These are phyloP conservation scores for Spodoptera exigua DNA, from an alignment of 2,888 invertebrate species.

Conservation along the genomic window DNA sequence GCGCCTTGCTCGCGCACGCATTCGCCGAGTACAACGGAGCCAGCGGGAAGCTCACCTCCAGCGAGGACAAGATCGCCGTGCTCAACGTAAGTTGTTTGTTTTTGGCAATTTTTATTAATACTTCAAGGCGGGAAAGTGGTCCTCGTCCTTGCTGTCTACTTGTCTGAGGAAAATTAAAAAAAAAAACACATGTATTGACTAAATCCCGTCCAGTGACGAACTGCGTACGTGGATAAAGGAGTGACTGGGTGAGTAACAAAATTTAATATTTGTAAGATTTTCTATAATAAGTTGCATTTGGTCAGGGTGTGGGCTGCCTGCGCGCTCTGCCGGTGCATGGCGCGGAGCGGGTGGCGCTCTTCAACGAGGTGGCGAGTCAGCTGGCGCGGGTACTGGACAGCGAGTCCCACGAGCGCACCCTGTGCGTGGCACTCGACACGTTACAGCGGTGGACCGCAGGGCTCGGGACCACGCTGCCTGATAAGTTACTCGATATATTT, in stretches of 20 bases:
- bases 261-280: no score
- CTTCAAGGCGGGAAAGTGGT: no score
- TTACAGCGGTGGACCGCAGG: slow-evolving; percentile 93
- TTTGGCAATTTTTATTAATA: no score
- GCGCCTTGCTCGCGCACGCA: slow-evolving; percentile 91
- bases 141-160: no score
- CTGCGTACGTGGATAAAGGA: no score
- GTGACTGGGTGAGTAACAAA: no score
- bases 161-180: no score
- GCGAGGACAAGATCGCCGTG: slow-evolving; percentile 96
- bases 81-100: slow-evolving; percentile 90
- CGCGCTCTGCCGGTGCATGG: slow-evolving; percentile 90
- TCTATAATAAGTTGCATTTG: no score
- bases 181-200: background rate
- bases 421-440: slow-evolving; percentile 94
- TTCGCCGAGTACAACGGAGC: slow-evolving; percentile 96
- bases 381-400: slow-evolving; percentile 94
- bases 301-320: slow-evolving; percentile 73
- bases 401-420: slow-evolving; percentile 97
- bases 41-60: slow-evolving; percentile 96
- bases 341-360: slow-evolving; percentile 89
- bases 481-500: slow-evolving; percentile 61
- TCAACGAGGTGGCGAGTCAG: slow-evolving; percentile 89
- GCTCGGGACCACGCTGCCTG: slow-evolving; percentile 62
- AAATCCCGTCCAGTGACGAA: background rate